These are phyloP conservation scores for Simalia tracyae DNA, from an alignment of 2,797 vertebrate genomes.

Conservation along the genomic window DNA sequence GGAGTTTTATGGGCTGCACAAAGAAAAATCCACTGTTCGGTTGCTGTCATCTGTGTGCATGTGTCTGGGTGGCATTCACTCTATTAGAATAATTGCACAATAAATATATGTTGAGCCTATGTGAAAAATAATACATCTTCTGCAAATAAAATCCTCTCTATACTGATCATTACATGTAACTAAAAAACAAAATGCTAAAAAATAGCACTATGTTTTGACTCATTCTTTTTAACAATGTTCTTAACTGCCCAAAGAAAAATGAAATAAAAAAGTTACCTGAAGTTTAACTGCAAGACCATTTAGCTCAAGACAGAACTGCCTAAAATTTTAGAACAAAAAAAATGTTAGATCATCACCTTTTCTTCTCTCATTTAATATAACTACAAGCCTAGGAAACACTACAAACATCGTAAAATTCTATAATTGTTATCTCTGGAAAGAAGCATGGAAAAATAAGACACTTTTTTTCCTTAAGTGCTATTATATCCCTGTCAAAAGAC, in stretches of 20 bases:
- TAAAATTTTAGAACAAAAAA: conserved; percentile 71
- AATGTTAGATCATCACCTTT: conserved; percentile 48
- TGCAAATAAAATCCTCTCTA: background rate
- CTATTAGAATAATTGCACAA: conserved; percentile 73
- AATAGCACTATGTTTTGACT: background rate
- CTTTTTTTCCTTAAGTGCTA: background rate
- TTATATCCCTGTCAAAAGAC: background rate
- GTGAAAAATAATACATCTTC: background rate
- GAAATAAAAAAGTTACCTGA: conserved; percentile 79
- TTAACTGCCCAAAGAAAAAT: background rate
- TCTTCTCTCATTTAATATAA: background rate
- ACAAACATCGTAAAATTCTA: background rate
- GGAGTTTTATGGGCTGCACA: conserved; percentile 99
- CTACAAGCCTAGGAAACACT: background rate
- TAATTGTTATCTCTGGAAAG: background rate
- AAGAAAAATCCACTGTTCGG: conserved; percentile 99
- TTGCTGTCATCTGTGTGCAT: conserved; percentile 98
- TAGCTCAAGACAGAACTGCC: conserved; percentile 98
- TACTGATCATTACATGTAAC: background rate
- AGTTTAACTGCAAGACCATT: conserved; percentile 98
- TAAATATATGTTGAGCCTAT: background rate
- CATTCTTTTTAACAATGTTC: background rate
- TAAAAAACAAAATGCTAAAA: conserved; percentile 5
- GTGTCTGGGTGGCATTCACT: conserved; percentile 98
- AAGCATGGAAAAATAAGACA: background rate